A percentile compares a stretch with the other conserved stretches of the same genome.
These are phyloP conservation scores for Tretioscincus oriximinensis DNA, from an alignment of 2,113 vertebrate species.

Conservation along the genomic window DNA sequence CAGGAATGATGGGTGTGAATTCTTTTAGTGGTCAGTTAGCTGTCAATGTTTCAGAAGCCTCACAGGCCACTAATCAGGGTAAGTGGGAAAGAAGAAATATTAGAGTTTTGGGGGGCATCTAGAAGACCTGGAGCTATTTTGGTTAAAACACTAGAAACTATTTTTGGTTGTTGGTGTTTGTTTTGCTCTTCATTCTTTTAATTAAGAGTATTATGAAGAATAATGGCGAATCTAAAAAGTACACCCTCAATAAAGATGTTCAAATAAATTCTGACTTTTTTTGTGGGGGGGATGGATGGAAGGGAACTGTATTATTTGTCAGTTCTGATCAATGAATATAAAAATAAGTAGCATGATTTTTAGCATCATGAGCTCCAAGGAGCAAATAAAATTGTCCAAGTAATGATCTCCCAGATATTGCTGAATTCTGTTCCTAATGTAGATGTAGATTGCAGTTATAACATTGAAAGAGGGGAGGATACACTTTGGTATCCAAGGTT, in stretches of 20 bases:
- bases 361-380: neutral
- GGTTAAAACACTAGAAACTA: no score
- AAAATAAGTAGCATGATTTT: neutral
- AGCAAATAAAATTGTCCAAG: neutral
- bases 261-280: neutral
- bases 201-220: neutral
- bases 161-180: no score
- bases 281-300: rapidly evolving
- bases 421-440: no score
- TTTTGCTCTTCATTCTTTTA: neutral
- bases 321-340: neutral
- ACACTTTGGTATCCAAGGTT: slow-evolving; percentile 35
- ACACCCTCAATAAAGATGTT: neutral
- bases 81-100: slow-evolving; percentile 51
- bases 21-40: slow-evolving; percentile 96
- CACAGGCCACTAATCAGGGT: slow-evolving; percentile 94
- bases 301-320: neutral
- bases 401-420: no score
- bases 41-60: slow-evolving; percentile 91
- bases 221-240: neutral
- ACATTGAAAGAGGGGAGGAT: no score
- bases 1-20: slow-evolving; percentile 96
- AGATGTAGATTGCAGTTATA: no score
- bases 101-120: slow-evolving; percentile 31
- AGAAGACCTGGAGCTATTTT: no score